Percentiles rank a stretch among this genome's conserved stretches.
Conservation (phyloP, 1,140 invertebrate genomes). For the Kradibia gibbosae region DNA sequence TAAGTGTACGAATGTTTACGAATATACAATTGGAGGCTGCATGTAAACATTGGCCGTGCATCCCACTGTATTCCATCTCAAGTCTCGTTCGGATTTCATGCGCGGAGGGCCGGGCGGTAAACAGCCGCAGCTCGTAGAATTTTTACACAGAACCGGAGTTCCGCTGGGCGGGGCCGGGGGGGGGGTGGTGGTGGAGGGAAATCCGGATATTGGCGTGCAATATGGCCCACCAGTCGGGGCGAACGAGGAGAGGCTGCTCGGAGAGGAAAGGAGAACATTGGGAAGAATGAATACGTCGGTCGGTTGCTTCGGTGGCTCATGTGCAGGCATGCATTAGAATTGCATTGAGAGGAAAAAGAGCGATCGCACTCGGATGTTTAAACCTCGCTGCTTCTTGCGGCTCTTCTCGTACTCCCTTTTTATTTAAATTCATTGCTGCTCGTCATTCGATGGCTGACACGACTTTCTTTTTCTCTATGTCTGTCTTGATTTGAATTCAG, state of each 20-base stretch:
- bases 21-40: neutral
- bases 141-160: too few species aligned
- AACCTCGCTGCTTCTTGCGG: neutral
- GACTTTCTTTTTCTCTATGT: neutral
- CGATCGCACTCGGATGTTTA: neutral
- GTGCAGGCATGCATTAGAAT: conserved; percentile 13
- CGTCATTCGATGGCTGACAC: neutral
- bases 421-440: neutral
- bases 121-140: too few species aligned
- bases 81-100: neutral
- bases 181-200: neutral
- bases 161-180: neutral
- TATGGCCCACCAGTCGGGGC: too few species aligned
- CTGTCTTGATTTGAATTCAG: neutral
- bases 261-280: too few species aligned
- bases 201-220: too few species aligned
- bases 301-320: neutral
- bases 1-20: neutral
- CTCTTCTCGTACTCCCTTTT: neutral
- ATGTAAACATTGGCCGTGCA: neutral
- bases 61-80: neutral
- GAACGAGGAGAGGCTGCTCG: too few species aligned
- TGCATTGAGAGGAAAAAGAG: neutral
- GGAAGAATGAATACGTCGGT: too few species aligned
- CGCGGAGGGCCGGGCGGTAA: too few species aligned